Base-by-base conservation (phyloP, 2,797 vertebrate species). In the Hoplostethus atlanticus region DNA sequence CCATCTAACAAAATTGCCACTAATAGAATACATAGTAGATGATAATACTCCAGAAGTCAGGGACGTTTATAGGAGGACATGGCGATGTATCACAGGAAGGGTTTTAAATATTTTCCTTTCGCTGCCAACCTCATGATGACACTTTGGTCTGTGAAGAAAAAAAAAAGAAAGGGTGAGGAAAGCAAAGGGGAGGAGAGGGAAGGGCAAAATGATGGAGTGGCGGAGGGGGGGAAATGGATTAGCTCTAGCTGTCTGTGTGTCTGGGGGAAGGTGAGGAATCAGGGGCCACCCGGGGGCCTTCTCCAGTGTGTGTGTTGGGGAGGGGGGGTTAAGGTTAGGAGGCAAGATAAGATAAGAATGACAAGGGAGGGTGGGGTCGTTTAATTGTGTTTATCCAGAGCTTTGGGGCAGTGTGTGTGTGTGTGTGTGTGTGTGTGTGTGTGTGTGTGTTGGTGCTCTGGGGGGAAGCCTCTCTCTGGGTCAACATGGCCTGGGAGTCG, bases 301-400 rank as follows among this genome's bases (percentile, higher is more conserved):
- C 73, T 74, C 34, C 63, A 73, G 17, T 53, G 59, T 77, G 57
- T 69, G 67, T 36, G 64, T 47, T 55, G 10, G 30, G 51, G 51
- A 21, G 59, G 57, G 58, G 25, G 82, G 17, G 47, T 78, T 84
- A 78, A 84, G 86, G 88, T 90, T 90, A 81, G 86, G 73, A 71
- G 80, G 51, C 9, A 66, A 91, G 92, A 93, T 93, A 92, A 94
- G 93, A 93, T 91, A 91, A 92, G 86, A 86, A 69, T 83, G 87
- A 89, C 83, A 88, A 85, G 79, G 2, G 78, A 78, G 84, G 91
- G 91, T 47, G 87, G 83, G 73, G 87, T 74, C 12, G 13, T 87
- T 90, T 87, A 87, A 91, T 85, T 91, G 83, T 91, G 85, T 93
- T 93, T 92, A 92, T 91, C 80, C 79, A 79, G 73, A 75, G 79